Percentiles rank a stretch among this genome's conserved stretches.
Conservation (phyloP, 2,113 vertebrate species). For the Rallus limicola region DNA sequence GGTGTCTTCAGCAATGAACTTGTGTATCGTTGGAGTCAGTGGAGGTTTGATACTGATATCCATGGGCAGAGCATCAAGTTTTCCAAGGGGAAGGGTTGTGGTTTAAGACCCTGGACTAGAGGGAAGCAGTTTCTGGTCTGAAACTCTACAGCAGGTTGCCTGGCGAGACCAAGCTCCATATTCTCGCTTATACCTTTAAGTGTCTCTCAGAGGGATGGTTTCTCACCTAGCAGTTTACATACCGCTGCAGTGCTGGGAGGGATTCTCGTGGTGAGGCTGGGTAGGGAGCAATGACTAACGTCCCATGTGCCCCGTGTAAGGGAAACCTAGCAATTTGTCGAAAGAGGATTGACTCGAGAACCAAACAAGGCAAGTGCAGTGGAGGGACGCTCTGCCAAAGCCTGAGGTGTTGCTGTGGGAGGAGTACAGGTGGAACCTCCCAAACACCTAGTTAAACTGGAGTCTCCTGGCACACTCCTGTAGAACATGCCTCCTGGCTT, state of each 20-base stretch:
- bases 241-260: not conserved
- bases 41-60: not conserved
- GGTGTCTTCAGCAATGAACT: not conserved
- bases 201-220: not conserved
- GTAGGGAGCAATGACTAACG: not conserved
- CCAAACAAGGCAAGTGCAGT: not conserved
- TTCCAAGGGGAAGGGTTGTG: not conserved
- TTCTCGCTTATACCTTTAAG: not conserved
- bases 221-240: not conserved
- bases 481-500: not conserved
- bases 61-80: not conserved
- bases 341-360: not conserved
- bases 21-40: accelerated
- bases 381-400: not conserved
- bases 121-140: not conserved
- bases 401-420: constrained; percentile 1
- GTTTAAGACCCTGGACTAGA: not conserved
- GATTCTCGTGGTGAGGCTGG: not conserved
- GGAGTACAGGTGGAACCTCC: constrained; percentile 9
- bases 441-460: constrained; percentile 1
- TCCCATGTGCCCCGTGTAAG: not conserved
- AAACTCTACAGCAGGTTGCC: not conserved
- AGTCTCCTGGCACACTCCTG: constrained; percentile 33
- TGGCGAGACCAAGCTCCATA: not conserved
- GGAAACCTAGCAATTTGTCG: not conserved